These are phyloP conservation scores for Mimachlamys varia DNA, from an alignment of 2,888 invertebrate species.

Conservation along the genomic window DNA sequence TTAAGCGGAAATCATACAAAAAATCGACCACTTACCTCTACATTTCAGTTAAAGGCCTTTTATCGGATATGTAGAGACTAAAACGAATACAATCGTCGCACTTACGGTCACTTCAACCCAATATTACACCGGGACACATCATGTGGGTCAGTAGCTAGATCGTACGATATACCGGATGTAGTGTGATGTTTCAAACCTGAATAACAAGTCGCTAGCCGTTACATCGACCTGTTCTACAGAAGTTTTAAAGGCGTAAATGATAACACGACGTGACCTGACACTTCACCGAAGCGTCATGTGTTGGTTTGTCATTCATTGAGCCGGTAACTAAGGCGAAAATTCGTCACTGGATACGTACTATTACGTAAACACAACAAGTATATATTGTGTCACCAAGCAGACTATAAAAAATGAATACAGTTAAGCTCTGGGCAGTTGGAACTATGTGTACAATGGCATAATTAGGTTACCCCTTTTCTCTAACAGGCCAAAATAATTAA, in stretches of 20 bases:
- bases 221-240: background rate
- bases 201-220: background rate
- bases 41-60: background rate
- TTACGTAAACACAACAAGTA: too few species aligned
- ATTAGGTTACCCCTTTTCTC: too few species aligned
- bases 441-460: too few species aligned
- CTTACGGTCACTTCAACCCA: background rate
- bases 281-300: background rate
- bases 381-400: too few species aligned
- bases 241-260: background rate
- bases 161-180: background rate
- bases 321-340: background rate
- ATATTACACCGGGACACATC: background rate
- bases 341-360: too few species aligned
- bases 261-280: background rate
- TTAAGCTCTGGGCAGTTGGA: too few species aligned
- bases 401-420: too few species aligned
- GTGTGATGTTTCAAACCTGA: slow-evolving; percentile 9
- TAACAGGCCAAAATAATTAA: too few species aligned
- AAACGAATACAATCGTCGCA: background rate
- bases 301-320: background rate
- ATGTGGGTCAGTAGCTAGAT: background rate
- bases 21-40: background rate
- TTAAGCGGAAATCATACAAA: background rate
- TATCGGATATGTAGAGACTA: background rate